Evolutionary conservation across 1,140 invertebrate species (phyloP).

Genomic region (Anastatus disparis): DNA sequence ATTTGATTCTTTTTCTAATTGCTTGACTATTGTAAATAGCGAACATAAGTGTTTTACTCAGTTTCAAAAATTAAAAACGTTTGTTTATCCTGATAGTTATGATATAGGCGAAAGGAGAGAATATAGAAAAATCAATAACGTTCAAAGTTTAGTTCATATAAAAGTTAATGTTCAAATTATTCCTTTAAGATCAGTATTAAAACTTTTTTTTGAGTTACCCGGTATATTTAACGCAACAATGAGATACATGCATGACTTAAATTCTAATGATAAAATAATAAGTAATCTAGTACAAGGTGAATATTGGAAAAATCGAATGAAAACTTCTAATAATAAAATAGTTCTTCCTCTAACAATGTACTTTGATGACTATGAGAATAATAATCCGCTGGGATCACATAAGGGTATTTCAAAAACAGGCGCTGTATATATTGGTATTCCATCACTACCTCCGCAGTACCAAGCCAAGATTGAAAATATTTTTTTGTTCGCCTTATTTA

Average conservation of each 20-base stretch:
- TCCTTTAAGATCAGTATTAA: not conserved
- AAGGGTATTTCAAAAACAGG: constrained; percentile 29
- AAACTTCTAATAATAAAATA: not conserved
- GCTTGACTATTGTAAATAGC: not conserved
- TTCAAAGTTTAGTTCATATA: not conserved
- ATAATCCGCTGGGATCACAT: constrained; percentile 34
- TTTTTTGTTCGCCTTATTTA: constrained; percentile 36
- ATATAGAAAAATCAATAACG: constrained; percentile 3
- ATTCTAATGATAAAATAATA: not conserved
- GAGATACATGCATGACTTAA: not conserved
- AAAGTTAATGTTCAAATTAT: constrained; percentile 5
- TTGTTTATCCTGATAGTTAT: not conserved
- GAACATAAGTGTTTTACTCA: not conserved
- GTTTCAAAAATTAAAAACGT: not conserved
- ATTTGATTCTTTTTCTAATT: not conserved
- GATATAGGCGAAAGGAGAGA: constrained; percentile 7
- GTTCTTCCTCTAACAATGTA: constrained; percentile 9
- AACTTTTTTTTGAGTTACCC: constrained; percentile 22
- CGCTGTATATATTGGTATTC: constrained; percentile 35
- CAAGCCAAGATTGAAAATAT: constrained; percentile 40
- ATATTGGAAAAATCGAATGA: constrained; percentile 2
- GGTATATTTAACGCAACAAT: constrained; percentile 1
- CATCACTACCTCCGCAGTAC: not conserved
- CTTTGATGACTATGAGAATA: constrained; percentile 27
- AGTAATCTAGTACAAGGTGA: not conserved